Percentiles rank a stretch among this genome's conserved stretches.
phyloP scores from a whole-genome alignment of 2,888 invertebrate genomes.

The Helobdella robusta region DNA sequence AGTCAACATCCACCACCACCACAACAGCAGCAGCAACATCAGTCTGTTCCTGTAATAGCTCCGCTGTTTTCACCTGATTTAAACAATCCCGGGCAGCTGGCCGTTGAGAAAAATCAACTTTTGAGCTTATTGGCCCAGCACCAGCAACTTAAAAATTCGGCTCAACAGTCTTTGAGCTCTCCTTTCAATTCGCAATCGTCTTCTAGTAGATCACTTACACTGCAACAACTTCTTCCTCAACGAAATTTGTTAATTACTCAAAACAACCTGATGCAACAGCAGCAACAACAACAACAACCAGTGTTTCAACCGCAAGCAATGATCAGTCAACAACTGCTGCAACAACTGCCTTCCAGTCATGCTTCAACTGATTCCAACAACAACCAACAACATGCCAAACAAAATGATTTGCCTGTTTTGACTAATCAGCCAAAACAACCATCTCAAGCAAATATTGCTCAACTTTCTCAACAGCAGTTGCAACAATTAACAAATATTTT shows the following conservation, averaged over 20 bases:
- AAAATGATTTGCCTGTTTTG: neutral
- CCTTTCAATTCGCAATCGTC: too few relatives aligned
- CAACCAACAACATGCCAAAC: too few relatives aligned
- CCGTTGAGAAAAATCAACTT: neutral
- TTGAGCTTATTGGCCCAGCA: neutral
- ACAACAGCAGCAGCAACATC: neutral
- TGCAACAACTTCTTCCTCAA: too few relatives aligned
- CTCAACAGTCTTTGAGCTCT: too few relatives aligned
- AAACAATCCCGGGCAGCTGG: neutral
- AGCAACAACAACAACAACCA: conserved; percentile 12
- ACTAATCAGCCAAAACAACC: neutral
- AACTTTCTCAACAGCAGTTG: conserved; percentile 14
- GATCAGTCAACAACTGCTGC: neutral
- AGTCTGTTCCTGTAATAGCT: too few relatives aligned
- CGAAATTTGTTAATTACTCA: too few relatives aligned
- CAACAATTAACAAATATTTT: neutral
- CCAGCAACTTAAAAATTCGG: too few relatives aligned
- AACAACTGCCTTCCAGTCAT: neutral
- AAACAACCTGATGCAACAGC: neutral
- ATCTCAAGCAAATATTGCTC: neutral
- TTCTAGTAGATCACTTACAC: too few relatives aligned
- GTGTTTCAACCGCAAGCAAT: neutral
- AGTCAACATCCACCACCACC: neutral
- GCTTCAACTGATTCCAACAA: neutral
- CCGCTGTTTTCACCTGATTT: neutral